phyloP scores from a whole-genome alignment of 2,113 vertebrate genomes.

The Canis aureus region DNA sequence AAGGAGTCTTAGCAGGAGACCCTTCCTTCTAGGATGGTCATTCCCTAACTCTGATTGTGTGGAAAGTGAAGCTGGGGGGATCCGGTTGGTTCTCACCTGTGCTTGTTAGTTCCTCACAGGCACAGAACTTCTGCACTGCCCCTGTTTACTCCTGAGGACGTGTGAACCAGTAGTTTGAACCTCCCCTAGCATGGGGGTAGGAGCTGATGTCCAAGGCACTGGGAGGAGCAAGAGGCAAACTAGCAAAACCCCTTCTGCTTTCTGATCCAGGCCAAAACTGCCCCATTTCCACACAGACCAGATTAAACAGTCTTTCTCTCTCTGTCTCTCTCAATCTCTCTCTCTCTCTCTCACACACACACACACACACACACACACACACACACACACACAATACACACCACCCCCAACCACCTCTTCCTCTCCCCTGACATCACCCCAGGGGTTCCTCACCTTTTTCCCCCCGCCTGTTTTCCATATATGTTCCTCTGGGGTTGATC shows the following conservation, averaged over 20 bases:
- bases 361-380: too few relatives aligned
- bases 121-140: not conserved
- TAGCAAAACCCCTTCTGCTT: not conserved
- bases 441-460: not conserved
- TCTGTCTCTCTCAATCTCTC: too few relatives aligned
- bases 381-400: too few relatives aligned
- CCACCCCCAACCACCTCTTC: fast-evolving
- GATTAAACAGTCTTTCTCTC: not conserved
- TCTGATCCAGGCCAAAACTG: not conserved
- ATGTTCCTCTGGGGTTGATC: not conserved
- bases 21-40: not conserved
- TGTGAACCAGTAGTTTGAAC: not conserved
- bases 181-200: too few relatives aligned
- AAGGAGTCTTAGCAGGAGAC: not conserved
- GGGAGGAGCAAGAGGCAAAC: not conserved
- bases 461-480: not conserved
- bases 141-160: not conserved
- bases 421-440: not conserved
- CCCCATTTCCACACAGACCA: too few relatives aligned
- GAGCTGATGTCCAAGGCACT: not conserved
- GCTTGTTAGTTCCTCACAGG: not conserved
- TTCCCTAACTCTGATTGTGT: not conserved
- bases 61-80: not conserved
- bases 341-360: too few relatives aligned
- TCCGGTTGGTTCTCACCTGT: not conserved